Conservation (phyloP, 2,797 vertebrate genomes). For the Spea hammondii region DNA sequence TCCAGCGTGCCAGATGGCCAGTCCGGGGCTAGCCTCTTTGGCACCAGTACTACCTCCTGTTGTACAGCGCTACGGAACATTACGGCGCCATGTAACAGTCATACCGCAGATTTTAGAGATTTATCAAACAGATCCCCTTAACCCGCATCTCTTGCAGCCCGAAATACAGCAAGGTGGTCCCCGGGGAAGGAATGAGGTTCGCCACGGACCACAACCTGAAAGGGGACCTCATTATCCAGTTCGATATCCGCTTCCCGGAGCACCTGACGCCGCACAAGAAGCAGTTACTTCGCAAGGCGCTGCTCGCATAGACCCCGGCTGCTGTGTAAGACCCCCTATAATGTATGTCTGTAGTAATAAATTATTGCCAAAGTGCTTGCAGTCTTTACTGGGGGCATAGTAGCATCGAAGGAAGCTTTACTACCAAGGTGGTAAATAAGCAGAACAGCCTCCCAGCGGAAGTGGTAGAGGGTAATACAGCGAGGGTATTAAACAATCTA, state of each 20-base stretch:
- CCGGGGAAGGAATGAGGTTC: slow-evolving; percentile 86
- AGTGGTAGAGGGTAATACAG: no score
- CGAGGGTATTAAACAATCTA: no score
- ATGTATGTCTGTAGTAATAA: background rate
- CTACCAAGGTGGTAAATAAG: no score
- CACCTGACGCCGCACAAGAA: slow-evolving; percentile 77
- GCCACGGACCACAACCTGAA: slow-evolving; percentile 65
- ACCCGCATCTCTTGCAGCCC: slow-evolving; percentile 67
- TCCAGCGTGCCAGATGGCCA: no score
- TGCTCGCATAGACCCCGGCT: slow-evolving; percentile 55
- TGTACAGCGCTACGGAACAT: no score
- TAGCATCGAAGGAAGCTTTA: no score
- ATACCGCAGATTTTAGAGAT: no score
- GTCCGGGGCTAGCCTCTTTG: no score
- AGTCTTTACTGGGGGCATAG: no score
- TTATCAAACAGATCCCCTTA: background rate
- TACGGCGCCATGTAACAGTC: no score
- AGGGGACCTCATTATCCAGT: slow-evolving; percentile 84
- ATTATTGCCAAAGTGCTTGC: background rate
- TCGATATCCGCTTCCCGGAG: slow-evolving; percentile 81
- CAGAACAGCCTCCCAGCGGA: no score
- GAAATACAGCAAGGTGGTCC: slow-evolving; percentile 80
- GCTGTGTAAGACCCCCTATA: background rate
- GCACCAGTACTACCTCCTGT: no score
- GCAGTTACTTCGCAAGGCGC: slow-evolving; percentile 71